phyloP scores from a whole-genome alignment of 2,113 vertebrate genomes.

The Grus americana region DNA sequence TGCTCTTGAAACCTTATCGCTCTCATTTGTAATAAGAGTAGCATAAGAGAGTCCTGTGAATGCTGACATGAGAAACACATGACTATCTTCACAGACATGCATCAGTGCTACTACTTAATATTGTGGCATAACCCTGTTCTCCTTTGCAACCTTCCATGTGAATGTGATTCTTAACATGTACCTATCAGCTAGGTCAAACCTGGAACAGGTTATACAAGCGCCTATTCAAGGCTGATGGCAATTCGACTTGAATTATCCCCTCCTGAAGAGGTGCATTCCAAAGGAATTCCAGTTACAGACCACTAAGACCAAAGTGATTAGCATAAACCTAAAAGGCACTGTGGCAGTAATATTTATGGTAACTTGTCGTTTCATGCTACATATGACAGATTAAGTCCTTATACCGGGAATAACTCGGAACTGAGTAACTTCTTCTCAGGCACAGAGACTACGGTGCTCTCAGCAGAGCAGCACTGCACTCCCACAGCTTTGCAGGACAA shows the following conservation, averaged over 20 bases:
- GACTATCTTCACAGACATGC: neutral
- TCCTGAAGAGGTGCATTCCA: neutral
- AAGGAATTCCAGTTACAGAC: neutral
- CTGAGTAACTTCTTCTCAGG: neutral
- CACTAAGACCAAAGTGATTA: neutral
- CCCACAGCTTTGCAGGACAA: neutral
- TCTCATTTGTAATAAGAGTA: neutral
- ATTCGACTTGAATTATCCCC: neutral
- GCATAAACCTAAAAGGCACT: neutral
- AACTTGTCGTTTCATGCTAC: neutral
- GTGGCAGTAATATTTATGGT: neutral
- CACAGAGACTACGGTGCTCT: neutral
- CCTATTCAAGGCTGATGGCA: neutral
- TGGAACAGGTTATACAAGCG: neutral
- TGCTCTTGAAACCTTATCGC: neutral
- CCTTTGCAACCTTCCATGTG: neutral
- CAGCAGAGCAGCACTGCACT: neutral
- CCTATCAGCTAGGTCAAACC: neutral
- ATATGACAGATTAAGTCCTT: neutral
- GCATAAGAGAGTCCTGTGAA: neutral
- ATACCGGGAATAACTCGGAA: neutral
- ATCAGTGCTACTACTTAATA: neutral
- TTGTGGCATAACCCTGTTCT: neutral
- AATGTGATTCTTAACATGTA: fast-evolving
- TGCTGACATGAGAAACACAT: neutral